phyloP scores from a whole-genome alignment of 2,888 invertebrate genomes.

The Meteorus cinctellus region DNA sequence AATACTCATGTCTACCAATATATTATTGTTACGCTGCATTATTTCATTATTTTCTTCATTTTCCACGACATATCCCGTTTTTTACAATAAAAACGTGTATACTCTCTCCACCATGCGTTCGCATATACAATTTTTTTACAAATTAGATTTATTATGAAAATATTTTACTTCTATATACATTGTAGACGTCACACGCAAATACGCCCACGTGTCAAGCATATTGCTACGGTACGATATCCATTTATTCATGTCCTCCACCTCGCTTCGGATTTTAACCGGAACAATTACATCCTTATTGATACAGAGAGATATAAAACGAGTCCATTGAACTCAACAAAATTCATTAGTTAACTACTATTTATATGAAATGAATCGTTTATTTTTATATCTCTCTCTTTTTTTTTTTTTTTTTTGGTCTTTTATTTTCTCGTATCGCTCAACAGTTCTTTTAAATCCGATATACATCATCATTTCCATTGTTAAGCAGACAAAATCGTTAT shows the following conservation, averaged over 20 bases:
- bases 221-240: constrained; percentile 22
- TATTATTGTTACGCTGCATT: constrained; percentile 41
- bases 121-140: constrained; percentile 58
- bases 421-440: too few relatives aligned
- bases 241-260: not conserved
- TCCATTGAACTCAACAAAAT: too few relatives aligned
- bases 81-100: constrained; percentile 31
- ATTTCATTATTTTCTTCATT: constrained; percentile 40
- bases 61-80: constrained; percentile 37
- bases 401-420: too few relatives aligned
- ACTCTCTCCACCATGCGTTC: constrained; percentile 37
- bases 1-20: constrained; percentile 48
- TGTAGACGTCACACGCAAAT: not conserved
- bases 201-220: constrained; percentile 25
- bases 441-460: too few relatives aligned
- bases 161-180: constrained; percentile 60
- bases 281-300: too few relatives aligned
- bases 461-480: constrained; percentile 4
- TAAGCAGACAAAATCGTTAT: constrained; percentile 3
- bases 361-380: too few relatives aligned
- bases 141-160: constrained; percentile 64
- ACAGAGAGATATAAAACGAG: too few relatives aligned
- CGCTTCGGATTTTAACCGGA: too few relatives aligned
- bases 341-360: too few relatives aligned
- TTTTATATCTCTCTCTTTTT: too few relatives aligned